Evolutionary conservation across 2,888 invertebrate genomes (phyloP).

Genomic region (Caenorhabditis sp.): DNA sequence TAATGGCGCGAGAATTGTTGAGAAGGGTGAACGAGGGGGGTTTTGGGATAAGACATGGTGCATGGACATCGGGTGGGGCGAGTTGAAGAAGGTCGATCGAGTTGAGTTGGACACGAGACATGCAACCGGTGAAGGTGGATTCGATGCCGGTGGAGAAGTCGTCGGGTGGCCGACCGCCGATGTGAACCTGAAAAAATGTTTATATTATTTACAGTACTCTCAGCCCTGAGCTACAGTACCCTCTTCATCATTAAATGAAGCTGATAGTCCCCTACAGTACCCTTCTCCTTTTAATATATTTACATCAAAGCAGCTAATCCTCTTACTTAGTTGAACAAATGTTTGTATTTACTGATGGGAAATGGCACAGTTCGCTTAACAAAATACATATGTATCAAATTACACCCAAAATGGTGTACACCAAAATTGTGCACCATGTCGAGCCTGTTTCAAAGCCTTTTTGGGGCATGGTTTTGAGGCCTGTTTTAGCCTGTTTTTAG

Average conservation of each 20-base stretch:
- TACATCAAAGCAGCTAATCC: background rate
- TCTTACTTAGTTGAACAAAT: background rate
- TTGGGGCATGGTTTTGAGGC: too few relatives aligned
- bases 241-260: too few relatives aligned
- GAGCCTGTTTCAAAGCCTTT: background rate
- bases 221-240: too few relatives aligned
- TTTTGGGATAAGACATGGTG: conserved; percentile 42
- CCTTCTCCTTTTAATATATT: too few relatives aligned
- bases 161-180: conserved; percentile 65
- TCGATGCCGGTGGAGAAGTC: conserved; percentile 62
- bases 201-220: too few relatives aligned
- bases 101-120: conserved; percentile 62
- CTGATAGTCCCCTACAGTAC: too few relatives aligned
- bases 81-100: conserved; percentile 59
- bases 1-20: conserved; percentile 45
- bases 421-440: background rate
- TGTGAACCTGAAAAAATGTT: conserved; percentile 63
- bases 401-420: background rate
- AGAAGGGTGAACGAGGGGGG: conserved; percentile 61
- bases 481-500: too few relatives aligned
- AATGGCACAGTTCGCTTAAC: background rate
- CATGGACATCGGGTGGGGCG: conserved; percentile 54
- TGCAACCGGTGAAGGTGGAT: conserved; percentile 52
- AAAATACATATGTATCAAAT: background rate
- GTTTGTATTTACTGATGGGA: conserved; percentile 2